Evolutionary conservation across 2,797 vertebrate genomes (phyloP), one percentile per base, ranked within the genome.

Genomic region (Aulostomus chinensis): DNA sequence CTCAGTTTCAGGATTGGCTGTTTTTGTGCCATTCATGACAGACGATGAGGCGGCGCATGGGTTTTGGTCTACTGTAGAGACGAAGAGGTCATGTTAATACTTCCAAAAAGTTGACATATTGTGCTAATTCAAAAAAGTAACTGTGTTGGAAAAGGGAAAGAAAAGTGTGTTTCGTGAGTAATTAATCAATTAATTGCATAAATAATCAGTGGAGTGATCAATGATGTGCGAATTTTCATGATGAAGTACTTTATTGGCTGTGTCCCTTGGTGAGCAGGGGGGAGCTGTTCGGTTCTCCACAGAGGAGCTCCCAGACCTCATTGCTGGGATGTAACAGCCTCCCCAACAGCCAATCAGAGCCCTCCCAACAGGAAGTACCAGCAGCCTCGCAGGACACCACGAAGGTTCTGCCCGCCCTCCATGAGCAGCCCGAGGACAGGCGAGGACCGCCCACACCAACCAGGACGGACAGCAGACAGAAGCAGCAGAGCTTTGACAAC

Each of bases 211-310:
- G n/a, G n/a, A n/a, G n/a, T 28, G 13, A 7, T 28, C 14, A 10
- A 4, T 5, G 7, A 1, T 21, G 2, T 12, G 2, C 16, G 4
- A 16, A 1, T 14, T 37, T 2, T 49, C 15, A 21, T 9, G 2
- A 15, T 6, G 6, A 38, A 2, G 13, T 52, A 11, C 21, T 15
- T 2, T 8, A 29, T 2, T 2, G 1, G 43, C 38, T 43, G 0
- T 4, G 7, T 60, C 11, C 26, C 3, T 40, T 15, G 47, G 10
- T 41, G 20, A 49, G 12, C 58, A 96, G 95, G 82, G 91, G 58
- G 11, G 86, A 87, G 51, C 75, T 85, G 25, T 90, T 91, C 11
- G 48, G 65, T 58, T 91, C 92, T 5, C 81, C 92, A 13, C 87
- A 85, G 50, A 81, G 81, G 13, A 81, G 69, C 45, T 80, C 54